Percentiles rank a stretch among this genome's conserved stretches.
Conservation (phyloP, 2,888 invertebrate genomes). For the Labia minor region DNA sequence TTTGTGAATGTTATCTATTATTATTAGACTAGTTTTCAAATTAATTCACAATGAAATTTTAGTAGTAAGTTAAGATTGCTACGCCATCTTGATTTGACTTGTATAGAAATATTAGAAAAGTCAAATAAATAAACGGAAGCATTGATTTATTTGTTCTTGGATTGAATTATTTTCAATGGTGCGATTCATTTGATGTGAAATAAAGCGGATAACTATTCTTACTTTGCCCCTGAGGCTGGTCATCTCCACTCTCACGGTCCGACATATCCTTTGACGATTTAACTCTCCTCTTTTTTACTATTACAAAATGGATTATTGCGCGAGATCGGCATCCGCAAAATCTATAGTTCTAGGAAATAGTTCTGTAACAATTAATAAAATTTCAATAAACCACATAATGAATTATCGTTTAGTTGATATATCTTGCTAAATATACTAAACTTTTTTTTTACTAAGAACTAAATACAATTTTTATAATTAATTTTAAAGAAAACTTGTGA, state of each 20-base stretch:
- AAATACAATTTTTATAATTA: too few species aligned
- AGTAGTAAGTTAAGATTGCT: constrained; percentile 8
- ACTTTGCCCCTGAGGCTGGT: constrained; percentile 35
- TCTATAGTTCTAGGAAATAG: neutral
- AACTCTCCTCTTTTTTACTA: neutral
- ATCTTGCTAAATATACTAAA: too few species aligned
- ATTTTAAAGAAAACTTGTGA: neutral
- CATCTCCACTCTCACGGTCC: constrained; percentile 36
- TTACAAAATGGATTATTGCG: neutral
- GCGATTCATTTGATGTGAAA: constrained; percentile 16
- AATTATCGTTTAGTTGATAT: too few species aligned
- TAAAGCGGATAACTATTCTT: constrained; percentile 28
- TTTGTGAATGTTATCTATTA: neutral
- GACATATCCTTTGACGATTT: constrained; percentile 30
- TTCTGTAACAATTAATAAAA: neutral
- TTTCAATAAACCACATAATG: neutral
- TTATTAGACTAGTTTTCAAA: neutral
- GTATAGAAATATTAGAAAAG: neutral
- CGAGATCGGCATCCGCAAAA: neutral
- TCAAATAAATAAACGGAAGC: constrained; percentile 13
- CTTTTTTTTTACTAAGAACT: too few species aligned
- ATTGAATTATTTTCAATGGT: constrained; percentile 4
- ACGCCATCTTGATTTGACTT: constrained; percentile 13
- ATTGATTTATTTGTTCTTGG: constrained; percentile 1
- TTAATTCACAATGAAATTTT: constrained; percentile 13